Conservation (phyloP, 2,797 vertebrate genomes). For the Hippocampus kuda region DNA sequence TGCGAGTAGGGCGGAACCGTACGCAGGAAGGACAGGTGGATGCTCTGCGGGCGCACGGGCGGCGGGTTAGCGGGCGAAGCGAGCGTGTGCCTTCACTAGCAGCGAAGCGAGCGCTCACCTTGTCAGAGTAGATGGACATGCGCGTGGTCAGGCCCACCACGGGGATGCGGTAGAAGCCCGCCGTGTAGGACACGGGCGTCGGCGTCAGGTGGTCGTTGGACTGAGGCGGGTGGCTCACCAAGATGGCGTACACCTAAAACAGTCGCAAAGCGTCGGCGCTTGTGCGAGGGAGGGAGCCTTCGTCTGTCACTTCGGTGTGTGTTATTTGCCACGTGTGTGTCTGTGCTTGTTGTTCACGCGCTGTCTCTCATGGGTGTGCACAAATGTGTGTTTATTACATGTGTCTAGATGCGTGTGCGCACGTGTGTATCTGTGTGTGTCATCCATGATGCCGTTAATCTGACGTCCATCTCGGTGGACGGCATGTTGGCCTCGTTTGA, state of each 20-base stretch:
- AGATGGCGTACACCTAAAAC: constrained; percentile 88
- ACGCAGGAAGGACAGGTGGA: constrained; percentile 94
- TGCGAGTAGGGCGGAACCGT: constrained; percentile 97
- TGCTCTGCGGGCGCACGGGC: constrained; percentile 70
- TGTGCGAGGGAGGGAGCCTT: no score
- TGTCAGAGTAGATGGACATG: constrained; percentile 98
- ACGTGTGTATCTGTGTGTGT: neutral
- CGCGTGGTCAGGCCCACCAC: constrained; percentile 92
- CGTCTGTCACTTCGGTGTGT: no score
- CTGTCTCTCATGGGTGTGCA: no score
- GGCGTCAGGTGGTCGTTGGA: constrained; percentile 94
- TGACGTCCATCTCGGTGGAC: neutral
- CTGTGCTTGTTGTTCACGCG: neutral
- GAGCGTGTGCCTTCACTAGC: neutral
- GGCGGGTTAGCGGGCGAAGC: no score
- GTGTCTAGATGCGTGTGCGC: neutral
- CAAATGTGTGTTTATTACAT: no score
- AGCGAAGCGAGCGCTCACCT: constrained; percentile 63
- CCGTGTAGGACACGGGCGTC: constrained; percentile 93
- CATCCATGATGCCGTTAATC: constrained; percentile 23
- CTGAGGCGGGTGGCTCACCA: constrained; percentile 92
- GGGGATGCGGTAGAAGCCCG: constrained; percentile 93
- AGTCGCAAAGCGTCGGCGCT: neutral
- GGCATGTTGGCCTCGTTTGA: constrained; percentile 7
- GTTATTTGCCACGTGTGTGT: no score